A percentile compares a stretch with the other conserved stretches of the same genome.
phyloP scores from a whole-genome alignment of 1,140 invertebrate genomes.

The Lycorma delicatula region DNA sequence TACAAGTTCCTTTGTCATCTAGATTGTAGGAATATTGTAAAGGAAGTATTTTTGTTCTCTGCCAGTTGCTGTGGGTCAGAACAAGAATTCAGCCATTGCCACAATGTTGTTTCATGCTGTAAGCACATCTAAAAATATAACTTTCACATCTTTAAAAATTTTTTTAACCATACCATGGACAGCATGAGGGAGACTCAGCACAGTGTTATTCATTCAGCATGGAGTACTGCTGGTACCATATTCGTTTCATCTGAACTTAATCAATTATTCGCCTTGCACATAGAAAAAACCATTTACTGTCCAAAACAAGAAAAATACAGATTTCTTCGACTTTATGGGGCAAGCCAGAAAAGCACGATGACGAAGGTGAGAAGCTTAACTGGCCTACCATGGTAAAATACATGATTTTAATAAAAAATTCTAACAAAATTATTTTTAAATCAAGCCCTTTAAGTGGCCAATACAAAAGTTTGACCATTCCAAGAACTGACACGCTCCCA shows the following conservation, averaged over 20 bases:
- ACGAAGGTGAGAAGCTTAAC: conserved; percentile 1
- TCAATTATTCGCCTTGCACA: too few relatives aligned
- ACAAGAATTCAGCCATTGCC: conserved; percentile 7
- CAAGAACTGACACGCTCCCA: neutral
- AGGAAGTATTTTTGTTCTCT: neutral
- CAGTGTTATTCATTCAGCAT: conserved; percentile 11
- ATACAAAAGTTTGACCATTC: conserved; percentile 3
- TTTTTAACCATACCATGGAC: conserved; percentile 16
- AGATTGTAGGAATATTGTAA: neutral
- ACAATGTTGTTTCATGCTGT: conserved; percentile 10
- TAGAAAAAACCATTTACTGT: too few relatives aligned
- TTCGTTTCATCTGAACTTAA: too few relatives aligned
- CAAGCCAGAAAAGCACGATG: neutral
- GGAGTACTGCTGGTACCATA: neutral
- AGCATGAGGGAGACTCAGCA: conserved; percentile 14
- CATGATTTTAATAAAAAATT: conserved; percentile 1
- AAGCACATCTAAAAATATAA: neutral
- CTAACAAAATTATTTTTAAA: conserved; percentile 4
- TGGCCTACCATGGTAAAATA: conserved; percentile 10
- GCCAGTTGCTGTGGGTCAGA: conserved; percentile 6
- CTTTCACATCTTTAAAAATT: conserved; percentile 1
- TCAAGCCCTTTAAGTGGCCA: neutral
- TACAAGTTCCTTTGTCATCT: neutral
- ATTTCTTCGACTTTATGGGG: conserved; percentile 8
- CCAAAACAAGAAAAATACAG: neutral